phyloP scores from a whole-genome alignment of 2,888 invertebrate genomes.

The Drosophila niveifrons region DNA sequence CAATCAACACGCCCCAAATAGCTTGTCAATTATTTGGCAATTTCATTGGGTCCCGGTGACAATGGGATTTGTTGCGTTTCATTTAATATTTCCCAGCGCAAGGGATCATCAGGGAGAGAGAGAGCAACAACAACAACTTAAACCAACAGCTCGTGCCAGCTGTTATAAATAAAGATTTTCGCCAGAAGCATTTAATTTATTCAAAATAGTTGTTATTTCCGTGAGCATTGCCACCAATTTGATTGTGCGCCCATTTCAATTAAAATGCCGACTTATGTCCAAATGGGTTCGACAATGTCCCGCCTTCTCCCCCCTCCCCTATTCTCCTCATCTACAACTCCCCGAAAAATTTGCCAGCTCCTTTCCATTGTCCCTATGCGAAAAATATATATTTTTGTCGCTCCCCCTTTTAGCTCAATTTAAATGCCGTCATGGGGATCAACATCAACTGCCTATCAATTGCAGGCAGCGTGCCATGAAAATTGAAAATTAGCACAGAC shows the following conservation, averaged over 20 bases:
- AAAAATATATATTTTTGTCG: constrained; percentile 13
- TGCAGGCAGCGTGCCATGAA: constrained; percentile 68
- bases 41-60: constrained; percentile 75
- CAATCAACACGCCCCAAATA: constrained; percentile 77
- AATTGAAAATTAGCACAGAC: constrained; percentile 74
- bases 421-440: constrained; percentile 77
- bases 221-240: constrained; percentile 46
- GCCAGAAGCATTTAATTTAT: constrained; percentile 68
- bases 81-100: constrained; percentile 67
- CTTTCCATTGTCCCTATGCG: background rate
- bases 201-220: constrained; percentile 69
- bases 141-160: constrained; percentile 62
- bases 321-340: background rate
- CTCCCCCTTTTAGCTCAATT: constrained; percentile 51
- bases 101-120: background rate
- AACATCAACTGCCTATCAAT: constrained; percentile 72
- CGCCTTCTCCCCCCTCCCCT: constrained; percentile 6
- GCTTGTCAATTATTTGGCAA: constrained; percentile 78
- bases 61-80: constrained; percentile 76
- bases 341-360: no score
- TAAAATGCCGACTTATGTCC: constrained; percentile 73
- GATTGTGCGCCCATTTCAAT: constrained; percentile 60
- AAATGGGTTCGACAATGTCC: constrained; percentile 43
- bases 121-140: constrained; percentile 36
- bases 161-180: constrained; percentile 78